Evolutionary conservation across 2,797 vertebrate genomes (phyloP), one percentile per base, ranked within the genome.

Genomic region (Characodon lateralis): DNA sequence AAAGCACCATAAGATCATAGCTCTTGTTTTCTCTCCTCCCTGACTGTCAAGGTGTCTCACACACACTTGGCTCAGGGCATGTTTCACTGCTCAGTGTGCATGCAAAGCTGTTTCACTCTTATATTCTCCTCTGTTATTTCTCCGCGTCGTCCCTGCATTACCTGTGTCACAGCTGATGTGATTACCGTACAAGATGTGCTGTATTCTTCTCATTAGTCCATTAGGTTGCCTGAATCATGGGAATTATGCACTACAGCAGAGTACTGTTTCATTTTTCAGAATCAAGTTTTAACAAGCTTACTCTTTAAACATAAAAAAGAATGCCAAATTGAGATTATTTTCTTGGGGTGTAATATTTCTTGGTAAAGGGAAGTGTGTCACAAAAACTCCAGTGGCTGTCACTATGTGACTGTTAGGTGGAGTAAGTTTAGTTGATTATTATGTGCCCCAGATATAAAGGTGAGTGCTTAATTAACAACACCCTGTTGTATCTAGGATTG

Each of bases 141-240:
- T 85, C 59, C 63, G 71, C 69, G 5, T 39, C 26, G 77, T 76
- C 74, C 83, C 82, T 72, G 51, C 82, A 41, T 87, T 83, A 74
- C 84, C 85, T 20, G 81, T 86, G 89, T 91, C 92, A 86, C 83
- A 73, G 89, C 88, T 90, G 89, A 94, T 91, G 86, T 73, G 80
- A 81, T 46, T 81, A 79, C 79, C 81, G 91, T 91, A 87, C 91
- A 87, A 69, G 77, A 12, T 92, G 88, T 92, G 93, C 78, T 85
- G 72, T 85, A 79, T 77, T 51, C 76, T 72, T 80, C 82, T 85
- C 82, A 70, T 90, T 84, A 90, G 85, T 89, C 89, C 87, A 85
- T 85, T 85, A 55, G 80, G 72, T 70, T 74, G 72, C 78, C 65
- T 80, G 69, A 85, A 73, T 73, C 69, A 77, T 82, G 70, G 78